Conservation (phyloP, 2,888 invertebrate species). For the Tetragonula carbonaria region DNA sequence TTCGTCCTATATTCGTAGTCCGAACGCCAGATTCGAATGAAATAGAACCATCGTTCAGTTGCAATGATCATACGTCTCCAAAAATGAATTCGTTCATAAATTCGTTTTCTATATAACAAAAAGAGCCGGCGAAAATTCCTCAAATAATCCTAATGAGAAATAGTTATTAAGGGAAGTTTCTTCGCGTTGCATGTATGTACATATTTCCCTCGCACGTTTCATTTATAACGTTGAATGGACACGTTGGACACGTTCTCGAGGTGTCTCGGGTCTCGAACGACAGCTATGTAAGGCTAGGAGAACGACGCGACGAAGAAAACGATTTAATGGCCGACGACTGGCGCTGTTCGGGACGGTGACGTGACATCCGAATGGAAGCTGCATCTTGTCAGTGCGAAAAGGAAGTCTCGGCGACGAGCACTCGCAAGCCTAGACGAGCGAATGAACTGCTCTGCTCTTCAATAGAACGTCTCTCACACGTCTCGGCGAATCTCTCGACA, state of each 20-base stretch:
- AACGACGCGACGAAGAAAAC: constrained; percentile 46
- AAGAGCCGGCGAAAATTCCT: too few species aligned
- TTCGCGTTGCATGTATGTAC: too few species aligned
- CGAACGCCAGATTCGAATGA: too few species aligned
- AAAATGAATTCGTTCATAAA: too few species aligned
- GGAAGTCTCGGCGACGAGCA: constrained; percentile 43
- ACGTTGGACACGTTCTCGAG: constrained; percentile 18
- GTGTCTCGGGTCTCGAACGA: neutral
- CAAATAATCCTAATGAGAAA: too few species aligned
- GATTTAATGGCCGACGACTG: constrained; percentile 64
- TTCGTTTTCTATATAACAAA: too few species aligned
- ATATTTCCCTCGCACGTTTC: too few species aligned
- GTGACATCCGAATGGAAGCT: constrained; percentile 67
- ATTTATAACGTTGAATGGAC: neutral
- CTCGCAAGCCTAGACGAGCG: constrained; percentile 44
- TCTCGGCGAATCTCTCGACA: neutral
- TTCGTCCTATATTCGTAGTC: too few species aligned
- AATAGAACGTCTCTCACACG: constrained; percentile 37
- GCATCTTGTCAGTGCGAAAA: constrained; percentile 61
- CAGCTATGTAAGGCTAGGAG: constrained; percentile 10
- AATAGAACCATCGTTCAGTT: too few species aligned
- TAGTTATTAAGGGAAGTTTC: too few species aligned
- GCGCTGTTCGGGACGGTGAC: constrained; percentile 53
- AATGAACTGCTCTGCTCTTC: constrained; percentile 32
- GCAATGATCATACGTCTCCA: too few species aligned